Evolutionary conservation across 2,888 invertebrate genomes (phyloP).

Genomic region (Cerastoderma edule): DNA sequence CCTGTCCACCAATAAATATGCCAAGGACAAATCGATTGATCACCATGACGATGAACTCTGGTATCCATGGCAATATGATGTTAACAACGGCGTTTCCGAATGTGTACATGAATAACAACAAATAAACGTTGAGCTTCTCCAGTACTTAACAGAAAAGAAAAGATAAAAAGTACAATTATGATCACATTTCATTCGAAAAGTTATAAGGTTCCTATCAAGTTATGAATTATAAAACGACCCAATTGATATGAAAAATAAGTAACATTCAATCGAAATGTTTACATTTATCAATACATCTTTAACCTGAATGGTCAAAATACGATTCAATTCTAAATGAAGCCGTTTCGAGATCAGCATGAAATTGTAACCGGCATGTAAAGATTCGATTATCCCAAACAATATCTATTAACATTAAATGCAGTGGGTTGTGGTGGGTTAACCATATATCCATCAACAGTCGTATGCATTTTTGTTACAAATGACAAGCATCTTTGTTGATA

Average conservation of each 20-base stretch:
- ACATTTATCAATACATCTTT: not conserved
- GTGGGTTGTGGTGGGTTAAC: too few relatives aligned
- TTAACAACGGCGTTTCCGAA: constrained; percentile 78
- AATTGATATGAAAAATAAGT: not conserved
- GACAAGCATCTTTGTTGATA: too few relatives aligned
- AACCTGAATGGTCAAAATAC: not conserved
- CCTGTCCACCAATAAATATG: constrained; percentile 80
- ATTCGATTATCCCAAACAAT: too few relatives aligned
- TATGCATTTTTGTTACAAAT: too few relatives aligned
- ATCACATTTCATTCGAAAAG: not conserved
- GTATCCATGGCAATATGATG: constrained; percentile 80
- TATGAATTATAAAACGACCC: not conserved
- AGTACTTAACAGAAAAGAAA: constrained; percentile 27
- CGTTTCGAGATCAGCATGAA: too few relatives aligned
- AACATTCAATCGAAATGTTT: not conserved
- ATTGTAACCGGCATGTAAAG: too few relatives aligned
- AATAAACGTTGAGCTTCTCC: constrained; percentile 70
- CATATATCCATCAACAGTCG: too few relatives aligned
- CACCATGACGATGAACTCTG: constrained; percentile 70
- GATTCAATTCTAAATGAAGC: not conserved
- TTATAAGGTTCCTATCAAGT: not conserved
- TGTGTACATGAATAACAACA: constrained; percentile 79
- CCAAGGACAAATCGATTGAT: constrained; percentile 75
- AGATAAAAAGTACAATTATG: not conserved
- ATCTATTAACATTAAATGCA: too few relatives aligned